Conservation (phyloP, 2,888 invertebrate species). For the Icerya purchasi region DNA sequence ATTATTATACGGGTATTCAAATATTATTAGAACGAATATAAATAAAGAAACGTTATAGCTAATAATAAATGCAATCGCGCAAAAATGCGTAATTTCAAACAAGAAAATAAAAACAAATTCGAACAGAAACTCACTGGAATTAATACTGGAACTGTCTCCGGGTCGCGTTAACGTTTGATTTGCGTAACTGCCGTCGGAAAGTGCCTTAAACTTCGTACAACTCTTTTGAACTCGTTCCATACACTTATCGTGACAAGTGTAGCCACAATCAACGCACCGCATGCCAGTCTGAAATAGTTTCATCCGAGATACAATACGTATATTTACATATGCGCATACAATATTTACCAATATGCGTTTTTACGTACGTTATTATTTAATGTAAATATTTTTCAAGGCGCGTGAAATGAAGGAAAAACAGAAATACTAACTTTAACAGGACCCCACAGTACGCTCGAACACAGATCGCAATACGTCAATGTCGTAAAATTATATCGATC, state of each 20-base stretch:
- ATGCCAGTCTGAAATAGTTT: slow-evolving; percentile 32
- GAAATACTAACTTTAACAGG: slow-evolving; percentile 47
- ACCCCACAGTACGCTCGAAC: slow-evolving; percentile 75
- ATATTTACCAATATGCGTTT: background rate
- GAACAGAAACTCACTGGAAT: slow-evolving; percentile 33
- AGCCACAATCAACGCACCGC: slow-evolving; percentile 78
- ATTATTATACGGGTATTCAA: no score
- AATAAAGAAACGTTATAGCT: background rate
- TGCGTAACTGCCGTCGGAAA: slow-evolving; percentile 32
- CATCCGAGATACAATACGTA: background rate
- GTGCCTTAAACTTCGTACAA: slow-evolving; percentile 55
- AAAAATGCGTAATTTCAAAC: background rate
- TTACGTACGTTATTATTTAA: background rate
- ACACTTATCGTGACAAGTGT: slow-evolving; percentile 88
- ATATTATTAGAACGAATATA: background rate
- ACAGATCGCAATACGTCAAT: slow-evolving; percentile 72
- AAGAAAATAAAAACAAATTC: background rate
- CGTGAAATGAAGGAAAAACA: background rate
- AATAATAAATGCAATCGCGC: no score
- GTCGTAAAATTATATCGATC: slow-evolving; percentile 70
- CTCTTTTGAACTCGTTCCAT: slow-evolving; percentile 66
- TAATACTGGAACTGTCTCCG: slow-evolving; percentile 46
- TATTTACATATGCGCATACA: background rate
- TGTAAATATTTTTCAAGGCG: background rate
- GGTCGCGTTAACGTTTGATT: slow-evolving; percentile 34